These are phyloP conservation scores for Tenthredo scrophulariae DNA, from an alignment of 2,888 invertebrate genomes.

Conservation along the genomic window DNA sequence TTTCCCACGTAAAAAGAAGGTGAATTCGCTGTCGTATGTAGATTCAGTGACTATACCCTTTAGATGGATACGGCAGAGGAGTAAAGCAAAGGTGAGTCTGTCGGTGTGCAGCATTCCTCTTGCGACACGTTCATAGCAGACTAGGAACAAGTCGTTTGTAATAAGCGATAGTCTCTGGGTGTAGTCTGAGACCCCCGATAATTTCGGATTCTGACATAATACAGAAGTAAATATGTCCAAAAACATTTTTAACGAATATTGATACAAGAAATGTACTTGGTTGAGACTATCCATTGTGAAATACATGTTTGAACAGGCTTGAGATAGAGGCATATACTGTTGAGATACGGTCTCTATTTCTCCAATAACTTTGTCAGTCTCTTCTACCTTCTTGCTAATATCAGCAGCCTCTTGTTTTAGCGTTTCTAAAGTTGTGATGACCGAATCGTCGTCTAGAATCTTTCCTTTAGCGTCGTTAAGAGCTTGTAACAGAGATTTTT, in stretches of 20 bases:
- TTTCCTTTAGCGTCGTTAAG: constrained; percentile 99
- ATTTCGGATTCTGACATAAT: constrained; percentile 88
- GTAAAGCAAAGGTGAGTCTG: constrained; percentile 94
- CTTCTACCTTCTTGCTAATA: constrained; percentile 97
- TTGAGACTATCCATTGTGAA: constrained; percentile 99
- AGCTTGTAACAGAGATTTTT: constrained; percentile 97
- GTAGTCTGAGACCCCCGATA: constrained; percentile 91
- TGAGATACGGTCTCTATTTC: constrained; percentile 99
- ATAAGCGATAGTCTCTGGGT: constrained; percentile 91
- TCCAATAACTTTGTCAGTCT: constrained; percentile 98
- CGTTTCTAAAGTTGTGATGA: constrained; percentile 98
- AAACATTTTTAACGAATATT: constrained; percentile 99
- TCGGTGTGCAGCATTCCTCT: constrained; percentile 99
- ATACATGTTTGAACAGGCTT: constrained; percentile 99
- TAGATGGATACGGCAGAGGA: constrained; percentile 97
- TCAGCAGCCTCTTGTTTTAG: constrained; percentile 99
- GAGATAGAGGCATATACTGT: constrained; percentile 97
- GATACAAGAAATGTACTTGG: constrained; percentile 99
- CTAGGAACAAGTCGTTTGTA: constrained; percentile 95
- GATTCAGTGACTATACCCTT: constrained; percentile 93
- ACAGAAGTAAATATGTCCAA: constrained; percentile 98
- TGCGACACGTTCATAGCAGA: constrained; percentile 96
- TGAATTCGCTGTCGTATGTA: constrained; percentile 91
- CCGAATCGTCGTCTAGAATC: constrained; percentile 98
- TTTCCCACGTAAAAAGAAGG: constrained; percentile 95